Evolutionary conservation across 2,113 vertebrate genomes (phyloP).

Genomic region (Salvator merianae): DNA sequence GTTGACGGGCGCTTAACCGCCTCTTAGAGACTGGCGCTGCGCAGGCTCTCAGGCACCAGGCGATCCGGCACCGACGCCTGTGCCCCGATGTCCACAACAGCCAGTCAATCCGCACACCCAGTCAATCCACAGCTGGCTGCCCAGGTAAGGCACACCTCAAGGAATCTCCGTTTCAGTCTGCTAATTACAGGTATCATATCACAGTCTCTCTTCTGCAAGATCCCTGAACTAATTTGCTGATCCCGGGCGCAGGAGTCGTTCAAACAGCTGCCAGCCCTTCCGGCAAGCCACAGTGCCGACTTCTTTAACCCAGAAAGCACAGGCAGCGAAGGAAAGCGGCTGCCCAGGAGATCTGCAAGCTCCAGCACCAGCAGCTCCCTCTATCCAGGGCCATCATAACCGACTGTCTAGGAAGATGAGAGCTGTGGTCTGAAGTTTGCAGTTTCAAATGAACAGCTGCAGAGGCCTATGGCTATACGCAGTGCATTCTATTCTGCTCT

Average conservation of each 20-base stretch:
- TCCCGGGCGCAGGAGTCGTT: not conserved
- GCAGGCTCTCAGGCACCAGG: no score
- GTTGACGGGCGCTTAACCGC: no score
- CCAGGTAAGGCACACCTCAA: conserved; percentile 27
- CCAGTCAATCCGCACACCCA: not conserved
- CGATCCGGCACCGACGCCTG: no score
- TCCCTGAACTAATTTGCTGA: conserved; percentile 31
- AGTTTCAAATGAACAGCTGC: no score
- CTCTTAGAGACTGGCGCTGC: no score
- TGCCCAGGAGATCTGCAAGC: no score
- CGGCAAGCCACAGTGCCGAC: accelerated
- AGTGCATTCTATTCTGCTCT: no score
- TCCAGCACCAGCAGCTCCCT: no score
- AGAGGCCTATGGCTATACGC: no score
- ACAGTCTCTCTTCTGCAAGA: conserved; percentile 54
- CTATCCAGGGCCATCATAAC: no score
- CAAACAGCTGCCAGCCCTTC: not conserved
- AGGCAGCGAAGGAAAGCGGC: not conserved
- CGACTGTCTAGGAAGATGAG: no score
- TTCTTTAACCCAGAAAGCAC: not conserved
- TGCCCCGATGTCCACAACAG: accelerated
- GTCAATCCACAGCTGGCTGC: conserved; percentile 23
- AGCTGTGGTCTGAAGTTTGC: no score
- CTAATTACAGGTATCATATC: conserved; percentile 49
- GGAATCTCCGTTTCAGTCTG: conserved; percentile 52